Base-by-base conservation (phyloP, 2,797 vertebrate species). In the Schizothorax lantsangensis region DNA sequence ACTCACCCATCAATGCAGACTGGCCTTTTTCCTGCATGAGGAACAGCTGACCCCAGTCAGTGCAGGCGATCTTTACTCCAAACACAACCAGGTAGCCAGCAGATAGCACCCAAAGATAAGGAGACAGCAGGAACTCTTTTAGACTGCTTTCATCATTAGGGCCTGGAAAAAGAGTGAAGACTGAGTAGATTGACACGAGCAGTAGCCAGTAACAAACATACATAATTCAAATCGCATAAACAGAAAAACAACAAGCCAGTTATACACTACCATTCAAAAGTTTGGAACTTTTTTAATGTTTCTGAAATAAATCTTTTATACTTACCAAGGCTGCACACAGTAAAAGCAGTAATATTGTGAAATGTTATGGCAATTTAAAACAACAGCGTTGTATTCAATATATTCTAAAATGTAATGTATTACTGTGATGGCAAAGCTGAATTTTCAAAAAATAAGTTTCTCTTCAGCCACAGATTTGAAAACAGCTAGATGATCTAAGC, bases 1-100 rank as follows among this genome's bases (percentile, higher is more conserved):
- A 84, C 94, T 92, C 92, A 99, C 98, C 97, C 93, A 99, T 97
- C 3, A 99, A 96, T 84, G 92, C 89, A 0, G 97, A 97, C 85
- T 99, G 98, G 89, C 97, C 97, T 92, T 97, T 98, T 91, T 99
- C 98, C 92, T 99, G 98, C 93, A 99, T 99, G 66, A 99, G 97
- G 91, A 97, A 99, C 83, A 99, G 97, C 93, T 99, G 98, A 21
- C 98, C 98, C 98, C 98, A 99, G 85, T 99, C 98, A 0, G 98
- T 98, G 84, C 97, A 98, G 81, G 97, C 98, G 0, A 98, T 99
- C 95, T 99, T 99, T 88, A 98, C 98, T 49, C 98, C 98, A 62
- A 99, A 99, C 87, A 99, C 98, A 0, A 99, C 97, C 88, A 99
- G 91, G 91, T 99, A 99, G 66, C 96, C 96, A 17, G 95, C 93